phyloP scores from a whole-genome alignment of 1,140 invertebrate species.

The Drosophila varians region DNA sequence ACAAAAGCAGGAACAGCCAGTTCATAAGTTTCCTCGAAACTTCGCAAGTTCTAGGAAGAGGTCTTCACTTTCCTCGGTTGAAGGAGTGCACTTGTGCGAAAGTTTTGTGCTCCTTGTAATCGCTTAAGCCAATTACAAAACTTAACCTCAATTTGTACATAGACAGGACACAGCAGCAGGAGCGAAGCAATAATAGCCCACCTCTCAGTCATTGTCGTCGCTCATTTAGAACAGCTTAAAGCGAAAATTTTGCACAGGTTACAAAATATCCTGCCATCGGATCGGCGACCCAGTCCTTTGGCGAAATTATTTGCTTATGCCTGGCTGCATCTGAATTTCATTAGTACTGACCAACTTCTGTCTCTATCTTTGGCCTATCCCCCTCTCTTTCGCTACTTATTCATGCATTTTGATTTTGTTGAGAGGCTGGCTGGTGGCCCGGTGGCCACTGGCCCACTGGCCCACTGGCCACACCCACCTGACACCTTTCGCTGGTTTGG shows the following conservation, averaged over 20 bases:
- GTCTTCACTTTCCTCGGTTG: conserved; percentile 1
- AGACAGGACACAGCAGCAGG: conserved; percentile 1
- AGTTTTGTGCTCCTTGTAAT: conserved; percentile 66
- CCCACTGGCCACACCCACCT: conserved; percentile 10
- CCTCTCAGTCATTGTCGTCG: conserved; percentile 49
- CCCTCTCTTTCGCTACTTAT: conserved; percentile 35
- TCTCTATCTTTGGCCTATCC: too few species aligned
- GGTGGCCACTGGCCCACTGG: neutral
- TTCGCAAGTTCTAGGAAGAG: conserved; percentile 31
- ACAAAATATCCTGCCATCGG: conserved; percentile 15
- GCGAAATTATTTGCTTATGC: conserved; percentile 51
- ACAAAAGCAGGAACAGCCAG: neutral
- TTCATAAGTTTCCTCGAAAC: conserved; percentile 29
- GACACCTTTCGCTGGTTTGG: conserved; percentile 44
- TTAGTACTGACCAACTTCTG: conserved; percentile 31
- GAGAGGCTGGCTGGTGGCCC: conserved; percentile 31
- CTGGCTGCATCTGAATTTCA: conserved; percentile 57
- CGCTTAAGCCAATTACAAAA: conserved; percentile 77
- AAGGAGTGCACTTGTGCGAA: conserved; percentile 20
- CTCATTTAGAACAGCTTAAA: conserved; percentile 51
- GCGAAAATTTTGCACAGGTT: conserved; percentile 37
- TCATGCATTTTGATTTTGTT: conserved; percentile 73
- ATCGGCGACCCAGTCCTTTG: conserved; percentile 1
- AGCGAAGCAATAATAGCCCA: conserved; percentile 8
- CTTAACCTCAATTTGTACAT: conserved; percentile 69